Evolutionary conservation across 64 coral and sea anemone genomes (phyloP).

Genomic region (Orbicella faveolata): DNA sequence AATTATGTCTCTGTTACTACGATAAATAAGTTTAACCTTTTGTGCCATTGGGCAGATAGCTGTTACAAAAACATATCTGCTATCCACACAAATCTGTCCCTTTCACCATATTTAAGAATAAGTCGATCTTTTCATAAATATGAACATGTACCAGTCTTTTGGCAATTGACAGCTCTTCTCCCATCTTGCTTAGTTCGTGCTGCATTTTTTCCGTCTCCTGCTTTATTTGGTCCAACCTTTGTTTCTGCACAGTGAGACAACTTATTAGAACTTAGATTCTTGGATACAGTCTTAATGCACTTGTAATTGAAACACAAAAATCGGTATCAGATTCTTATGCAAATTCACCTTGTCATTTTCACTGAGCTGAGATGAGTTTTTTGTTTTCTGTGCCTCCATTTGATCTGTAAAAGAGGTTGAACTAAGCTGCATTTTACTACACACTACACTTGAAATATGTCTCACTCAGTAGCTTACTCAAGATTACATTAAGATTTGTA

Average conservation of each 20-base stretch:
- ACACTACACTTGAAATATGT: no score
- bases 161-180: conserved; percentile 54
- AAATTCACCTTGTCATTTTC: conserved; percentile 35
- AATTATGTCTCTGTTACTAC: no score
- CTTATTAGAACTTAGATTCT: neutral
- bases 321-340: neutral
- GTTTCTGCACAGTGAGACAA: conserved; percentile 1
- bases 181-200: conserved; percentile 36
- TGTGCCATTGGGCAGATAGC: no score
- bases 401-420: conserved; percentile 5
- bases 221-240: conserved; percentile 8
- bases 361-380: neutral
- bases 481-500: no score
- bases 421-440: no score
- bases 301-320: no score
- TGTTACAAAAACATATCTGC: no score
- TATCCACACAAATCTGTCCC: no score
- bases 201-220: conserved; percentile 15
- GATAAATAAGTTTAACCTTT: no score
- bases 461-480: no score
- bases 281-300: neutral
- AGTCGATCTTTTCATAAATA: neutral
- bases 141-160: conserved; percentile 43
- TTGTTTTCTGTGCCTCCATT: conserved; percentile 14
- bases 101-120: neutral